Evolutionary conservation across 2,113 vertebrate genomes (phyloP).

Genomic region (Sorex fumeus): DNA sequence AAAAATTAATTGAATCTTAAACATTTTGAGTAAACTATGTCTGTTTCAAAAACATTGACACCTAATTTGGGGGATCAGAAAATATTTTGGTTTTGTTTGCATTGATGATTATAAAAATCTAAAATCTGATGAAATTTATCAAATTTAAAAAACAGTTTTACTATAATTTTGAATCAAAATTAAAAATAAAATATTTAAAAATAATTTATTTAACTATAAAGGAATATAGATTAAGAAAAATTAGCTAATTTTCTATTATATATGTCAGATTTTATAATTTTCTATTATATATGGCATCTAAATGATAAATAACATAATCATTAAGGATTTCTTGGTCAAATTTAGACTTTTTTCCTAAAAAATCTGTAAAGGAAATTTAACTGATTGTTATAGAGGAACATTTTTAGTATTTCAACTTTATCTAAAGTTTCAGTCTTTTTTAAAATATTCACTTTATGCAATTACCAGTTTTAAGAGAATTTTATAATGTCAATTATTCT

Average conservation of each 20-base stretch:
- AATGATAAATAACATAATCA: neutral
- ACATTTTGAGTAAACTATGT: neutral
- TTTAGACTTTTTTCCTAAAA: neutral
- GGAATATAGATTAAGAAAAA: neutral
- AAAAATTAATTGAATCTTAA: neutral
- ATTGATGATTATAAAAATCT: neutral
- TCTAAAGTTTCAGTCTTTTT: no score
- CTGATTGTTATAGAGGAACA: neutral
- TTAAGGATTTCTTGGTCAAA: neutral
- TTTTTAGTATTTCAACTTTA: neutral
- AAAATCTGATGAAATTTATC: neutral
- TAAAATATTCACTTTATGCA: neutral
- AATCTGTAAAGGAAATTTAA: neutral
- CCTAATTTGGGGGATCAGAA: accelerated
- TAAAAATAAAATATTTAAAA: neutral
- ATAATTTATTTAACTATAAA: neutral
- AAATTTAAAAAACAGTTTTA: neutral
- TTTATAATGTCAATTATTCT: neutral
- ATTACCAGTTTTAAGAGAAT: neutral
- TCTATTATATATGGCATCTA: neutral
- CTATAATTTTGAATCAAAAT: neutral
- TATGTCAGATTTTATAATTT: neutral
- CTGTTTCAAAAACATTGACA: neutral
- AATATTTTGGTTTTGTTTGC: neutral
- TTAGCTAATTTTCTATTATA: neutral